Conservation (phyloP, 92 coral and sea anemone species). For the Parazoanthus darwini region DNA sequence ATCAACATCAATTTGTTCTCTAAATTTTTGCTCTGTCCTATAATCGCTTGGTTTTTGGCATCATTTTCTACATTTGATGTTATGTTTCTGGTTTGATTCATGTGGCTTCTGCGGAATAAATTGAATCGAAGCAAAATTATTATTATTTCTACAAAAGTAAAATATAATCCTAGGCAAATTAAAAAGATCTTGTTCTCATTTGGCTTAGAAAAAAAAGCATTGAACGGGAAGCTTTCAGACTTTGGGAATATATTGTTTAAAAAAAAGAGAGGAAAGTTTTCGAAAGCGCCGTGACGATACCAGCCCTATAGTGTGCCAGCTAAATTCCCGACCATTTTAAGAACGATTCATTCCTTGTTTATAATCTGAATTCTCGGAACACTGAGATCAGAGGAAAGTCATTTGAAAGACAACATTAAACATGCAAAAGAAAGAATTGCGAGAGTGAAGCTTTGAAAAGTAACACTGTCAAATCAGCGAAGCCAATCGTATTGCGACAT, state of each 20-base stretch:
- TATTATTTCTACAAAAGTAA: constrained; percentile 8
- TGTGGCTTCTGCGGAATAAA: constrained; percentile 36
- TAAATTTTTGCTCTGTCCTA: neutral
- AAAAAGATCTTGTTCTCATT: neutral
- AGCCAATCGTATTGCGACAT: neutral
- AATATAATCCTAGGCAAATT: neutral
- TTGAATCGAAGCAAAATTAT: constrained; percentile 9
- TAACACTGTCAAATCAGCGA: neutral
- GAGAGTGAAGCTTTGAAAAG: neutral
- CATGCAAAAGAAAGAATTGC: constrained; percentile 14
- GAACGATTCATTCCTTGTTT: neutral
- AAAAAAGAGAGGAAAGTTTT: neutral
- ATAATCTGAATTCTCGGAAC: neutral
- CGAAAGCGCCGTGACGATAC: neutral
- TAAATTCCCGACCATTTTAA: neutral
- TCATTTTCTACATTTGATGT: neutral
- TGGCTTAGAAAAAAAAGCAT: constrained; percentile 7
- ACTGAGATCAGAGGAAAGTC: constrained; percentile 34
- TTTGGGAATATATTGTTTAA: neutral
- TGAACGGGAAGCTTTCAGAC: neutral
- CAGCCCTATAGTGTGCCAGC: neutral
- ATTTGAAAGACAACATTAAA: constrained; percentile 28
- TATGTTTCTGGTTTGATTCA: constrained; percentile 30
- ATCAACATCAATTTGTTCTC: neutral
- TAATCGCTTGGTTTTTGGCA: neutral